Evolutionary conservation across 2,888 invertebrate genomes (phyloP), one percentile per base, ranked within the genome.

Genomic region (Eudasyphora cyanicolor): DNA sequence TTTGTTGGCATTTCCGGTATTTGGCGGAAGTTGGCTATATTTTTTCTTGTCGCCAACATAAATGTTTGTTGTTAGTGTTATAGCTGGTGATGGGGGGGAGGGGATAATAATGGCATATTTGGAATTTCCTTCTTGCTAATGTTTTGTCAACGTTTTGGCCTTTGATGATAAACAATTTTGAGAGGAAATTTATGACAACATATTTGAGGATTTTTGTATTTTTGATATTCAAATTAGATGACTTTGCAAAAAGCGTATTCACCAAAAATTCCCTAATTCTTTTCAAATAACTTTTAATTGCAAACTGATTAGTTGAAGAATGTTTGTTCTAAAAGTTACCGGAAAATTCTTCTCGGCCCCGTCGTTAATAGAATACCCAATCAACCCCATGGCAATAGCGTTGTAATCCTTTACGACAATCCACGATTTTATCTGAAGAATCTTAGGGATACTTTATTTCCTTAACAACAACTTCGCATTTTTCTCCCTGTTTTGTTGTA

Each of bases 1-100:
- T 81, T 84, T 81, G 84, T 84, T 84, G 84, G 78, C 76, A 81
- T 81, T 84, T 84, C 78, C 84, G 78, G 49, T 79, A 81, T 81
- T 84, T 79, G 84, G 81, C 84, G 84, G 84, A 84, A 84, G 81
- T 84, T 84, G 38, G 76, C 78, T 84, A 54, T 67, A 64, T 35
- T 38, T 24, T 29, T 45, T 67, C 29, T 79, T 67, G 27, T 67
- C n/a, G n/a, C n/a, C n/a, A n/a, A n/a, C n/a, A n/a, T n/a, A n/a
- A n/a, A n/a, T n/a, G n/a, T n/a, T n/a, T 67, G 32, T 57, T 64
- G 32, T 57, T 71, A 21, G 17, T 29, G 29, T n/a, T 21, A 32
- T 1, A 42, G 14, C 35, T 7, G 32, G 10, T 42, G 29, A n/a
- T 57, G 60, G 51, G 7, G 49, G 38, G 57, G 51, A 5, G 27